Conservation (phyloP, 30 jellyfish, hydroid and myxozoan species). For the Mastigias papua region DNA sequence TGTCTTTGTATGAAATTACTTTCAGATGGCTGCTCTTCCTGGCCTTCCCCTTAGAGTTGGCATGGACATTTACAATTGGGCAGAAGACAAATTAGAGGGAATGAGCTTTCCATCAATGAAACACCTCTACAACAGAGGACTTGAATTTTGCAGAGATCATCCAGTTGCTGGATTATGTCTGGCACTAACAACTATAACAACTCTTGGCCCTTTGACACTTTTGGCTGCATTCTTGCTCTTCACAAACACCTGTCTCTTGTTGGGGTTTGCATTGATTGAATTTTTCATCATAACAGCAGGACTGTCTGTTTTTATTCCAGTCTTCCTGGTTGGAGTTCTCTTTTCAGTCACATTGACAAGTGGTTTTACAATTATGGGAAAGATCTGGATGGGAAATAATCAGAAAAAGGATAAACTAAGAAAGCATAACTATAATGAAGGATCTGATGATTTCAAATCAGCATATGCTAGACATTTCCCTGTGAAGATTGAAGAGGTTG, state of each 20-base stretch:
- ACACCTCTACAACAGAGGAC: not conserved
- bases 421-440: not conserved
- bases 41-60: constrained; percentile 33
- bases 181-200: constrained; percentile 3
- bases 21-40: constrained; percentile 45
- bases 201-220: constrained; percentile 28
- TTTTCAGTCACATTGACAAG: constrained; percentile 16
- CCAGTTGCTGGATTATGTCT: constrained; percentile 27
- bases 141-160: constrained; percentile 31
- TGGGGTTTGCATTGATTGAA: constrained; percentile 13
- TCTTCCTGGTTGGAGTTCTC: not conserved
- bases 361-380: not conserved
- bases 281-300: constrained; percentile 19
- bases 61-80: constrained; percentile 30
- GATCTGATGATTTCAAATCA: not conserved
- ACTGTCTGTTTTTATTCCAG: constrained; percentile 22
- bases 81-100: constrained; percentile 2
- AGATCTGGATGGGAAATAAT: constrained; percentile 3
- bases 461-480: not conserved
- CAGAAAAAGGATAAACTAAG: not conserved
- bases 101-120: constrained; percentile 4
- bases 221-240: constrained; percentile 24
- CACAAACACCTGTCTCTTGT: constrained; percentile 31
- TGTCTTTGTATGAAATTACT: too few relatives aligned
- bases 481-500: constrained; percentile 5